Evolutionary conservation across 2,888 invertebrate genomes (phyloP).

Genomic region (Cephalotes varians): DNA sequence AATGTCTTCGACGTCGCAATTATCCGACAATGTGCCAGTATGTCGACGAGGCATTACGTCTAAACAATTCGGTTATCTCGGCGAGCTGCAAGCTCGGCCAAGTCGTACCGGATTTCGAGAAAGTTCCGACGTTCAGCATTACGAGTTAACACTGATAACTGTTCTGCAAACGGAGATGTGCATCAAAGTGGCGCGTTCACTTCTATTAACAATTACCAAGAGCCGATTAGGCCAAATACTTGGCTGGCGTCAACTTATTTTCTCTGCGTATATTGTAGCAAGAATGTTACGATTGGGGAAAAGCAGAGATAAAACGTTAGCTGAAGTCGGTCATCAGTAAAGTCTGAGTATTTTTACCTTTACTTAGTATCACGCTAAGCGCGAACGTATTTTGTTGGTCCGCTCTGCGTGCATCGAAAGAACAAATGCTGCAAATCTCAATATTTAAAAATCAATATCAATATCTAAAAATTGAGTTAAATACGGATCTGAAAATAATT

Average conservation of each 20-base stretch:
- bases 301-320: background rate
- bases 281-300: background rate
- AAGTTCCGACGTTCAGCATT: conserved; percentile 64
- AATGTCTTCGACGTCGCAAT: conserved; percentile 68
- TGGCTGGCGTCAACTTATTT: background rate
- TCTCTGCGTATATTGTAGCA: background rate
- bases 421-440: no score
- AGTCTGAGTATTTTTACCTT: background rate
- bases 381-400: background rate
- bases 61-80: conserved; percentile 72
- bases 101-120: conserved; percentile 61
- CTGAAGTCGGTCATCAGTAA: background rate
- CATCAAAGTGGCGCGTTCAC: conserved; percentile 39
- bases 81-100: conserved; percentile 70
- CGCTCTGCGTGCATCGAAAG: background rate
- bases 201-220: conserved; percentile 49
- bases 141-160: conserved; percentile 51
- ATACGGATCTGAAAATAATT: no score
- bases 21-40: conserved; percentile 70
- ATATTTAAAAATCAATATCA: no score
- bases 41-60: conserved; percentile 65
- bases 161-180: conserved; percentile 48
- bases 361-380: conserved; percentile 4
- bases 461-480: no score
- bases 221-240: conserved; percentile 1